Evolutionary conservation across 2,113 vertebrate genomes (phyloP).

Genomic region (Atlantisia rogersi): DNA sequence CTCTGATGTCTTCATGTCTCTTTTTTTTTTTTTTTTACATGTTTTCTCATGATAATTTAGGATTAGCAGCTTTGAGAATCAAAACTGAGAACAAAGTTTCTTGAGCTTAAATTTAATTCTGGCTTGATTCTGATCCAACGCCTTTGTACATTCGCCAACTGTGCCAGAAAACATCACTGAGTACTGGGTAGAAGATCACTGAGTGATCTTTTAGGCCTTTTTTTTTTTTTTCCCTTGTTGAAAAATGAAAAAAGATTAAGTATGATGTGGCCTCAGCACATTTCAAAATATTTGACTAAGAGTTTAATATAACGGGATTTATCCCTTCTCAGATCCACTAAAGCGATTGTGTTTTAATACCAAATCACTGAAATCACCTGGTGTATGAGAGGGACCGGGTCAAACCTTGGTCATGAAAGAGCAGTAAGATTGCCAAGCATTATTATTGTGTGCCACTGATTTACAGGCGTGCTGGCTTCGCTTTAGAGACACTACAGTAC

Average conservation of each 20-base stretch:
- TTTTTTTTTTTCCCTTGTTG: neutral
- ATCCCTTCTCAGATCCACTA: neutral
- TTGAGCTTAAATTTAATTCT: conserved; percentile 52
- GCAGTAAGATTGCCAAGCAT: neutral
- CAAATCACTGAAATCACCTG: neutral
- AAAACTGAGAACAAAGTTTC: conserved; percentile 34
- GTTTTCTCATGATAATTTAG: conserved; percentile 63
- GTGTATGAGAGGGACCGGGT: neutral
- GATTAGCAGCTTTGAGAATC: conserved; percentile 66
- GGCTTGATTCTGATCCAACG: conserved; percentile 51
- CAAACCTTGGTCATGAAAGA: neutral
- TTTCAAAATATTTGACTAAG: neutral
- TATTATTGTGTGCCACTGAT: neutral
- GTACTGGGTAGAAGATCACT: neutral
- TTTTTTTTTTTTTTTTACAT: neutral
- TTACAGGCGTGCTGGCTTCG: neutral
- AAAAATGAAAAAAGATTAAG: neutral
- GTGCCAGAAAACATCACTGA: neutral
- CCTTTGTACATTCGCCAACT: neutral
- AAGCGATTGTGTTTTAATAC: neutral
- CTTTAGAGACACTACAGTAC: neutral
- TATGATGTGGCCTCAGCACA: neutral
- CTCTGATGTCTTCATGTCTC: neutral
- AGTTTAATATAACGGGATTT: conserved; percentile 3
- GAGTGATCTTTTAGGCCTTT: neutral